A percentile compares a stretch with the other conserved stretches of the same genome.
These are phyloP conservation scores for Pterocles orientalis DNA, from an alignment of 2,113 vertebrate species.

Conservation along the genomic window DNA sequence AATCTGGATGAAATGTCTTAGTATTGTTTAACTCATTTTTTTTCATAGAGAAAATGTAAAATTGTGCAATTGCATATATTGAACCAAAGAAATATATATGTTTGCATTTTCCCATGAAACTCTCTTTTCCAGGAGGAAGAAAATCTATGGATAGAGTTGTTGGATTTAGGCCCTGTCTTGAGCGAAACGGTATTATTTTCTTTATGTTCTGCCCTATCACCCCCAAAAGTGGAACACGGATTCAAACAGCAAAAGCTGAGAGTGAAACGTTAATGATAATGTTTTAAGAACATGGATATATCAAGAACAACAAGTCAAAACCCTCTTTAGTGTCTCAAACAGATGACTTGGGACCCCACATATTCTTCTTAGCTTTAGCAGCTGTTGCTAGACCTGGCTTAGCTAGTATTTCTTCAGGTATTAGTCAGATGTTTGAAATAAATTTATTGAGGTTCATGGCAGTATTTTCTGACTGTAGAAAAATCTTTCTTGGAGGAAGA, in stretches of 20 bases:
- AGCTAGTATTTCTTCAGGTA: not conserved
- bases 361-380: not conserved
- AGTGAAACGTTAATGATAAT: too few relatives aligned
- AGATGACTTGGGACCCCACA: not conserved
- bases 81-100: not conserved
- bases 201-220: not conserved
- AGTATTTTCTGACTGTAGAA: not conserved
- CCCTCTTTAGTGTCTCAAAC: not conserved
- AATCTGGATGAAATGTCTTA: conserved; percentile 25
- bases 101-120: not conserved
- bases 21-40: not conserved
- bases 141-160: not conserved
- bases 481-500: not conserved
- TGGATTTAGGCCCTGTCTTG: not conserved
- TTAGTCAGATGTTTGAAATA: not conserved
- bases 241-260: not conserved
- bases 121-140: not conserved
- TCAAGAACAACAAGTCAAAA: not conserved
- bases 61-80: not conserved
- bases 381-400: not conserved
- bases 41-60: conserved; percentile 12
- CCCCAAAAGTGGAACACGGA: not conserved
- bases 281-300: not conserved
- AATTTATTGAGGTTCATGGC: not conserved
- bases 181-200: not conserved